Evolutionary conservation across 2,888 invertebrate genomes (phyloP).

Genomic region (Ormyrus rosae): DNA sequence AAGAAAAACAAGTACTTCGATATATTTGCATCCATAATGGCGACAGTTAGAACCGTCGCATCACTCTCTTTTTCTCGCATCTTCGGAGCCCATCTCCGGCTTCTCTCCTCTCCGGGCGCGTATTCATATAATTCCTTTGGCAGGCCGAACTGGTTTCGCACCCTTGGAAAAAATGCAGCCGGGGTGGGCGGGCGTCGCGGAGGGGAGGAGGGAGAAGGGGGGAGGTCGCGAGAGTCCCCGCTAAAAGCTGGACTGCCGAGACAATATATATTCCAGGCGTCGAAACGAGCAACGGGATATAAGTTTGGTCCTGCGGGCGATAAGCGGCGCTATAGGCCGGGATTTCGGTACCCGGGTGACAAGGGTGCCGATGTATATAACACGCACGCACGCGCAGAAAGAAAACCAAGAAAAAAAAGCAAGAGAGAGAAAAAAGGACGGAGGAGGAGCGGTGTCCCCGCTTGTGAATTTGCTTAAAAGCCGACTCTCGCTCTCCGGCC

Average conservation of each 20-base stretch:
- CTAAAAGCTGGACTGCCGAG: conserved; percentile 31
- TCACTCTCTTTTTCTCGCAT: no score
- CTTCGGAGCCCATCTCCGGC: neutral
- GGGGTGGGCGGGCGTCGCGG: no score
- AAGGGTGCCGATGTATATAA: conserved; percentile 59
- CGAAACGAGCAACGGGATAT: no score
- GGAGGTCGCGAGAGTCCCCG: neutral
- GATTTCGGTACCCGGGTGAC: conserved; percentile 54
- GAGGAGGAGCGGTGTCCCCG: neutral
- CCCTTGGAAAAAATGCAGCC: conserved; percentile 5
- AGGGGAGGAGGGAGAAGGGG: no score
- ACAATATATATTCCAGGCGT: conserved; percentile 55
- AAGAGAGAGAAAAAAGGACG: no score
- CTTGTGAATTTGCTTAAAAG: no score
- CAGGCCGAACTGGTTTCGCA: conserved; percentile 49
- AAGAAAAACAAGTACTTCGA: neutral
- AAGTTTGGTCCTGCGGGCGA: conserved; percentile 50
- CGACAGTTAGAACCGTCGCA: conserved; percentile 9
- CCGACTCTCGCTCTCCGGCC: conserved; percentile 7
- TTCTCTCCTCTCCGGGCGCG: conserved; percentile 3
- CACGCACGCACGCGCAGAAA: neutral
- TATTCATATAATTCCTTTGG: conserved; percentile 51
- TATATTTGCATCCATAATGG: conserved; percentile 20
- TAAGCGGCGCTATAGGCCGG: conserved; percentile 49
- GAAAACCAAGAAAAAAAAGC: no score